Conservation (phyloP, 1,140 invertebrate species). For the Epicauta chinensis region DNA sequence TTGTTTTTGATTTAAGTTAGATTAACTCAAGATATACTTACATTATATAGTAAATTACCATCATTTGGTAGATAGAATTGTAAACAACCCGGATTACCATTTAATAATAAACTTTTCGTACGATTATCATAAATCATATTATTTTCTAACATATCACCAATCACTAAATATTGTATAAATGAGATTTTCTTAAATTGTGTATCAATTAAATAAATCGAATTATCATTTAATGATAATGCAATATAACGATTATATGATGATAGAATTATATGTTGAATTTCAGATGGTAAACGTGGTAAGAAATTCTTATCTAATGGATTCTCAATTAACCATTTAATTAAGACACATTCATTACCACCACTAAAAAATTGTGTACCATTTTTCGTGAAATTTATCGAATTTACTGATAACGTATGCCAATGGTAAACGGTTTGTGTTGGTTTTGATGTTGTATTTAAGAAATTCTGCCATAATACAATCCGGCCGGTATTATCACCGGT, state of each 20-base stretch:
- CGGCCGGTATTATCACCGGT: constrained; percentile 64
- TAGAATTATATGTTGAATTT: constrained; percentile 60
- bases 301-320: constrained; percentile 53
- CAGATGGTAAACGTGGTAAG: constrained; percentile 65
- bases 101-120: constrained; percentile 62
- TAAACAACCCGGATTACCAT: constrained; percentile 70
- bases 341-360: constrained; percentile 69
- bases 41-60: constrained; percentile 66
- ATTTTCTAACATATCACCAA: constrained; percentile 53
- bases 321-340: constrained; percentile 70
- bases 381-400: constrained; percentile 60
- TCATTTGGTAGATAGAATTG: constrained; percentile 70
- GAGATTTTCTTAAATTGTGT: constrained; percentile 51
- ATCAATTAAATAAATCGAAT: constrained; percentile 65
- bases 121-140: constrained; percentile 63
- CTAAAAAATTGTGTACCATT: constrained; percentile 64
- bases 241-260: constrained; percentile 59
- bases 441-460: constrained; percentile 36
- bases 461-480: constrained; percentile 59
- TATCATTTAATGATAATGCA: constrained; percentile 64
- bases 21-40: constrained; percentile 52
- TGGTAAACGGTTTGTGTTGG: constrained; percentile 55
- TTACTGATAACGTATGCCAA: constrained; percentile 74
- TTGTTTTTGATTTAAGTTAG: no score
- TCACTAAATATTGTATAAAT: constrained; percentile 63